Evolutionary conservation across 2,797 vertebrate species (phyloP), one percentile per base, ranked within the genome.

Genomic region (Melanotaenia boesemani): DNA sequence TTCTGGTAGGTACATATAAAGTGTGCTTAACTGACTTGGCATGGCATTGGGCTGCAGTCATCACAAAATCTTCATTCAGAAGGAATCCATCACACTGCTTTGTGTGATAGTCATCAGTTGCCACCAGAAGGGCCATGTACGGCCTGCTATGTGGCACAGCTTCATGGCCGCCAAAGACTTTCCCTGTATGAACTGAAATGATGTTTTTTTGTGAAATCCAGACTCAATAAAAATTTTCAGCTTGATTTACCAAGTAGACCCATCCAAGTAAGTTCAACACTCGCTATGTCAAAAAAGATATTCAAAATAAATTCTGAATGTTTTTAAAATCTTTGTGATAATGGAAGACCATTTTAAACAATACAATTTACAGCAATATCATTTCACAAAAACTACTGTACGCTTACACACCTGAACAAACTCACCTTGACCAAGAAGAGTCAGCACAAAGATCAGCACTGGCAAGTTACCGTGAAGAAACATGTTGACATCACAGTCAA

Each of bases 61-160:
- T n/a, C 74, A 93, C 91, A 67, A 88, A 93, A 9, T 93, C 81
- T 13, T 92, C 62, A 18, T 26, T 86, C 36, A 94, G 18, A 6
- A 94, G 84, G 44, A 93, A 91, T 20, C 90, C 93, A 5, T 34
- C 88, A 6, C 93, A 94, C n/a, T n/a, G n/a, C n/a, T n/a, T n/a
- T n/a, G n/a, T n/a, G n/a, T n/a, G n/a, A n/a, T n/a, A n/a, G n/a
- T n/a, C n/a, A n/a, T n/a, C n/a, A n/a, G n/a, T n/a, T n/a, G n/a
- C n/a, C n/a, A n/a, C n/a, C 65, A 93, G 15, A 26, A 79, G 54
- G 12, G 67, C 91, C 91, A 93, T 93, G 83, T 89, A 92, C 0
- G 91, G 91, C 10, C 79, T 72, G 63, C 90, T 93, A 2, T 92
- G 80, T 8, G 86, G 12, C 9, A 8, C 11, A 0, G 79, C 83